These are phyloP conservation scores for Lycia hirtaria DNA, from an alignment of 2,888 invertebrate genomes.

Conservation along the genomic window DNA sequence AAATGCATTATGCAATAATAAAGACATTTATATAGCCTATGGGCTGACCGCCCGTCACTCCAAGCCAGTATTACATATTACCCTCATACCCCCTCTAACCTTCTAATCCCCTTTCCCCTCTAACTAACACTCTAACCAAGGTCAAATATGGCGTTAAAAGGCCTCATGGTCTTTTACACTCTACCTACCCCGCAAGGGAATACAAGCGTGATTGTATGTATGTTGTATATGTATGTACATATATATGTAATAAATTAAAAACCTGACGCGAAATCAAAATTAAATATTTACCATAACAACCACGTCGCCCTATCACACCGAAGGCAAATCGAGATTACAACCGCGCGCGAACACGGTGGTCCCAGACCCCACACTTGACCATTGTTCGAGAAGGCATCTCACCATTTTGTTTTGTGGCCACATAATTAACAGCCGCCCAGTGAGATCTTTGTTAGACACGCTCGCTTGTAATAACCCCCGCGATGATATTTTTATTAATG, in stretches of 20 bases:
- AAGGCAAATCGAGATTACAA: conserved; percentile 60
- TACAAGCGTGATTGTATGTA: too few relatives aligned
- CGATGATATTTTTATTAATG: conserved; percentile 85
- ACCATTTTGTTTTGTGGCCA: conserved; percentile 80
- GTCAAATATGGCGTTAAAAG: too few relatives aligned
- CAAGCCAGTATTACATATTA: too few relatives aligned
- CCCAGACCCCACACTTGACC: conserved; percentile 75
- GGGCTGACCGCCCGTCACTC: too few relatives aligned
- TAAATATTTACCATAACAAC: conserved; percentile 37
- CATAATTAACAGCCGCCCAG: conserved; percentile 84
- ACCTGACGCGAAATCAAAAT: background rate
- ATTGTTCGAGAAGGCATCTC: conserved; percentile 70
- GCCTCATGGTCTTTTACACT: too few relatives aligned
- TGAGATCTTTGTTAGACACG: conserved; percentile 83
- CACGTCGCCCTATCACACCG: conserved; percentile 58
- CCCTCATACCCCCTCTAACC: too few relatives aligned
- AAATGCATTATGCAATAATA: too few relatives aligned
- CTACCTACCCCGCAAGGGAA: too few relatives aligned
- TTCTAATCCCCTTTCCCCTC: too few relatives aligned
- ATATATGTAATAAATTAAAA: background rate
- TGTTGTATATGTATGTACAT: too few relatives aligned
- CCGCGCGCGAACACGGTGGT: conserved; percentile 67
- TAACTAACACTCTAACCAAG: too few relatives aligned
- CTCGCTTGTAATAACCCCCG: conserved; percentile 81
- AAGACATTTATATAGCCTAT: too few relatives aligned